phyloP scores from a whole-genome alignment of 2,113 vertebrate species.

The Oryzias woworae region DNA sequence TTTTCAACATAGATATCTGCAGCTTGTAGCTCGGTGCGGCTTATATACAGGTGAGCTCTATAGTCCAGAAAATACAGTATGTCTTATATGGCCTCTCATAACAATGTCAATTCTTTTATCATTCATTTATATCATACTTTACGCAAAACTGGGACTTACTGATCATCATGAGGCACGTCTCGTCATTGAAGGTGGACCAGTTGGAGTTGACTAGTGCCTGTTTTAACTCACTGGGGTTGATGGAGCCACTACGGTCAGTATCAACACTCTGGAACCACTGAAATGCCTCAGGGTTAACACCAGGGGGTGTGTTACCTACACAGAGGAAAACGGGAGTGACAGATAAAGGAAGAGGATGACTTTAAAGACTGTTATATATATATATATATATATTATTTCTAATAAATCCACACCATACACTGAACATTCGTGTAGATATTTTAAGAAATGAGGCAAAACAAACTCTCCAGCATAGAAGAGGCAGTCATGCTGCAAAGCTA shows the following conservation, averaged over 20 bases:
- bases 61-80: no score
- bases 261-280: constrained; percentile 94
- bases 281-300: constrained; percentile 85
- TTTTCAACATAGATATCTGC: no score
- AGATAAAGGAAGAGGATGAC: neutral
- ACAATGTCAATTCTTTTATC: neutral
- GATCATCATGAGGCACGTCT: constrained; percentile 95
- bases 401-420: no score
- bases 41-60: no score
- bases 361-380: neutral
- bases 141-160: constrained; percentile 80
- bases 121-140: neutral
- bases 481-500: no score
- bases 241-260: constrained; percentile 86
- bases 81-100: no score
- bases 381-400: no score
- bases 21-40: no score
- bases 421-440: no score
- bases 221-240: constrained; percentile 89
- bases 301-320: constrained; percentile 81
- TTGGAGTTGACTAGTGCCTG: constrained; percentile 95
- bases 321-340: neutral
- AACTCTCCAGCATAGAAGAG: no score
- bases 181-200: constrained; percentile 90
- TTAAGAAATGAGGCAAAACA: no score